Conservation (phyloP, 2,888 invertebrate species). For the Pseudeuparius sepicola region DNA sequence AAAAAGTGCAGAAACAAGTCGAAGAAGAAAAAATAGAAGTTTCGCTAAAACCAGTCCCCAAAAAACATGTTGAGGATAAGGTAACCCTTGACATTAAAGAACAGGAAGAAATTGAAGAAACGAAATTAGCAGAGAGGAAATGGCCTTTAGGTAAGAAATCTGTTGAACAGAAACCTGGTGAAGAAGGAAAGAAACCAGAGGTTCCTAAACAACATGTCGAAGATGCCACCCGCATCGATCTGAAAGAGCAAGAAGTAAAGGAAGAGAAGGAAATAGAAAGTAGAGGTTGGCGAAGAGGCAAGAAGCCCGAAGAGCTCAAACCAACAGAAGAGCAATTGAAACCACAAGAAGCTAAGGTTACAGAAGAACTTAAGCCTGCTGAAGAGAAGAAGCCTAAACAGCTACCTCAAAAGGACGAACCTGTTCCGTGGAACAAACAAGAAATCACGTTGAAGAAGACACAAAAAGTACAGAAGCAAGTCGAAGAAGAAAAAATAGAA, state of each 20-base stretch:
- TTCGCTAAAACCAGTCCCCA: conserved; percentile 24
- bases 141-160: neutral
- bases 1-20: conserved; percentile 6
- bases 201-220: conserved; percentile 27
- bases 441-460: conserved; percentile 42
- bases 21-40: conserved; percentile 27
- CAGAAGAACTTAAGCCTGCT: conserved; percentile 9
- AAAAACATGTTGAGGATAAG: conserved; percentile 14
- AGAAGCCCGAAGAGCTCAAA: conserved; percentile 19
- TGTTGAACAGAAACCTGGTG: too few relatives aligned
- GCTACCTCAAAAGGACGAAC: conserved; percentile 30
- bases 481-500: conserved; percentile 28
- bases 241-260: neutral
- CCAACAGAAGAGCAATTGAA: too few relatives aligned
- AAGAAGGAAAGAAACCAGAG: too few relatives aligned
- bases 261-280: conserved; percentile 28
- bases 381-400: conserved; percentile 7
- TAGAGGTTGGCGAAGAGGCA: conserved; percentile 25
- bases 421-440: conserved; percentile 53
- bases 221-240: conserved; percentile 2
- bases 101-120: too few relatives aligned
- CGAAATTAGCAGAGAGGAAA: conserved; percentile 11
- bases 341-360: too few relatives aligned
- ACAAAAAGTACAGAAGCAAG: conserved; percentile 34
- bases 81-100: conserved; percentile 14